These are phyloP conservation scores for Stichodactyla helianthus DNA, from an alignment of 64 coral and sea anemone species.

Conservation along the genomic window DNA sequence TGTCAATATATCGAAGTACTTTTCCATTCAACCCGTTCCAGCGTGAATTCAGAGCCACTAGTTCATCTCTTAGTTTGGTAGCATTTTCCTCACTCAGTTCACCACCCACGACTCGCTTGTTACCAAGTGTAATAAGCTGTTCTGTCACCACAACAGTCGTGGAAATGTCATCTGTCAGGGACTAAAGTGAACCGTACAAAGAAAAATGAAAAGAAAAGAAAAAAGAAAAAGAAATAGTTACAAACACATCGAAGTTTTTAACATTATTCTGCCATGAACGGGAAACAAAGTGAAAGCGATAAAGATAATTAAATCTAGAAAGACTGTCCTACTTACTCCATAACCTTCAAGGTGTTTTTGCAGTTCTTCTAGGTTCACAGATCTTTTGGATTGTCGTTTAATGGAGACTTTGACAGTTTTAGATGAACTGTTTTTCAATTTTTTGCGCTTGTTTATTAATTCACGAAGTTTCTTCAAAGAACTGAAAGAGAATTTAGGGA, in stretches of 20 bases:
- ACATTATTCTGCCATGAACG: too few relatives aligned
- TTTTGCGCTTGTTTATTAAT: not conserved
- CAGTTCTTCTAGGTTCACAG: not conserved
- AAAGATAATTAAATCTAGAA: not conserved
- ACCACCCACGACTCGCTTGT: conserved; percentile 18
- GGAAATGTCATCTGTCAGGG: not conserved
- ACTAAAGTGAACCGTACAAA: not conserved
- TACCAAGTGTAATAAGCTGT: conserved; percentile 8
- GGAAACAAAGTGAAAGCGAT: not conserved
- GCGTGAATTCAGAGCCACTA: conserved; percentile 4
- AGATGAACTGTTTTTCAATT: not conserved
- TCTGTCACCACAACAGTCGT: not conserved
- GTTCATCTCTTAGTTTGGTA: conserved; percentile 9
- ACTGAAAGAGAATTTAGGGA: not conserved
- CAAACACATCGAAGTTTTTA: too few relatives aligned
- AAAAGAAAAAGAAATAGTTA: not conserved
- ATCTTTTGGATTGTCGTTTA: not conserved
- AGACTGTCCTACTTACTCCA: not conserved
- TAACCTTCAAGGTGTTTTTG: conserved; percentile 2
- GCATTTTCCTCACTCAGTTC: not conserved
- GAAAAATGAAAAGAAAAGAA: not conserved
- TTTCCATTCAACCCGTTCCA: conserved; percentile 14
- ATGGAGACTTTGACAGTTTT: conserved; percentile 4
- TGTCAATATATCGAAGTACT: conserved; percentile 17
- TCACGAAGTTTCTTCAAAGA: conserved; percentile 7